These are phyloP conservation scores for Crocodylus rhombifer DNA, from an alignment of 2,797 vertebrate species.

Conservation along the genomic window DNA sequence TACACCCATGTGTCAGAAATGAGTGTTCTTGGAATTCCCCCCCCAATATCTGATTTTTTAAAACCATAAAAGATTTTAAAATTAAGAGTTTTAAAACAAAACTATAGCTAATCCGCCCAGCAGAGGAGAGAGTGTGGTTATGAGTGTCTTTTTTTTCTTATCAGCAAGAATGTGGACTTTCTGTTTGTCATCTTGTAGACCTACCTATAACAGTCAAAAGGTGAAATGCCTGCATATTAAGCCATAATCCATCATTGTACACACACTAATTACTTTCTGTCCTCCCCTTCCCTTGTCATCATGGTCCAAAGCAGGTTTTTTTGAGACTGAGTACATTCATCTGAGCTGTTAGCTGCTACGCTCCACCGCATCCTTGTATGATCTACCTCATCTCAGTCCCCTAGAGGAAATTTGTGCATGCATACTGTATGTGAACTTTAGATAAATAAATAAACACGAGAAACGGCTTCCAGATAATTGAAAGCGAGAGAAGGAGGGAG, in stretches of 20 bases:
- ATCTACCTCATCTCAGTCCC: constrained; percentile 83
- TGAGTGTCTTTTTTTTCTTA: background rate
- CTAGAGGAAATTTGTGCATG: constrained; percentile 89
- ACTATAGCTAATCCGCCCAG: background rate
- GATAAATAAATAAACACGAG: constrained; percentile 94
- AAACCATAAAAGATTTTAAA: background rate
- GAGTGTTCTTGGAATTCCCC: constrained; percentile 43
- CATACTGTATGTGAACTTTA: constrained; percentile 92
- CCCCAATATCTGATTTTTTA: background rate
- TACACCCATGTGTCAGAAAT: constrained; percentile 54
- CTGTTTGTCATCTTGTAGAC: constrained; percentile 63
- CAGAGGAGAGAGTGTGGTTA: background rate
- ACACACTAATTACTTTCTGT: constrained; percentile 85
- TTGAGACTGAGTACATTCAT: constrained; percentile 79
- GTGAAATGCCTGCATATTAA: constrained; percentile 84
- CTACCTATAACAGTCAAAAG: constrained; percentile 78
- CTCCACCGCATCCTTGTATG: constrained; percentile 80
- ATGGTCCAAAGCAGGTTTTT: constrained; percentile 77
- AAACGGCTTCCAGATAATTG: constrained; percentile 94
- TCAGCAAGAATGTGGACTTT: constrained; percentile 63
- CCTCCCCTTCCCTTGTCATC: constrained; percentile 79
- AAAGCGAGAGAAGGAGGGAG: constrained; percentile 87
- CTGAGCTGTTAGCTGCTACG: constrained; percentile 87
- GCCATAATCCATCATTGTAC: constrained; percentile 84
- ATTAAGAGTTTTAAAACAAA: background rate